Conservation (phyloP, 1,140 invertebrate genomes). For the Brachionus paranguensis region DNA sequence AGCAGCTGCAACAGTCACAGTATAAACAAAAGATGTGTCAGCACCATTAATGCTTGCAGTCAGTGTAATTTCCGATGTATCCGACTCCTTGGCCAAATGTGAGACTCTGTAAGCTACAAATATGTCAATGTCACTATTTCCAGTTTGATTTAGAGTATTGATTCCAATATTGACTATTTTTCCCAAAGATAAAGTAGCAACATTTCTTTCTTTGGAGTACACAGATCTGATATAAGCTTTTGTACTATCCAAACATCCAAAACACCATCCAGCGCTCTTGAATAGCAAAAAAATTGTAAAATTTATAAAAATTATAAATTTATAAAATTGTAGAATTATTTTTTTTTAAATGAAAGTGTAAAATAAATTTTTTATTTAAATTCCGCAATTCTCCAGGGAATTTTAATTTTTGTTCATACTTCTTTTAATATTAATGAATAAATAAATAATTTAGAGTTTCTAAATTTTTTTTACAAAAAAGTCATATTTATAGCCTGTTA, state of each 20-base stretch:
- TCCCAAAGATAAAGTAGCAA: neutral
- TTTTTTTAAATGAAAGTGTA: too few species aligned
- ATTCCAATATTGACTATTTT: neutral
- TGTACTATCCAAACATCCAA: neutral
- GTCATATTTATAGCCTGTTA: too few species aligned
- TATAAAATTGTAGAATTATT: too few species aligned
- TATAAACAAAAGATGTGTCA: neutral
- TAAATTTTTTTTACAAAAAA: too few species aligned
- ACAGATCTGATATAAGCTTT: conserved; percentile 15
- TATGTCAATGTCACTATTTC: neutral
- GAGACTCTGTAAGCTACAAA: conserved; percentile 15
- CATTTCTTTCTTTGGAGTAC: neutral
- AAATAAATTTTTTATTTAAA: too few species aligned
- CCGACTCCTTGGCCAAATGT: neutral
- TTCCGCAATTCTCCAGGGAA: too few species aligned
- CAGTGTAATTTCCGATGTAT: neutral
- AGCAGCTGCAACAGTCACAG: neutral
- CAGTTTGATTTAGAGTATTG: neutral
- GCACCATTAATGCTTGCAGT: neutral
- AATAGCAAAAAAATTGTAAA: neutral
- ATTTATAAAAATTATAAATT: too few species aligned
- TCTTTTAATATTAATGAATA: too few species aligned
- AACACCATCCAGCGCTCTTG: conserved; percentile 4
- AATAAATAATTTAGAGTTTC: too few species aligned
- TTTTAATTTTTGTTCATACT: too few species aligned